These are phyloP conservation scores for Phaenicophaeus curvirostris DNA, from an alignment of 2,797 vertebrate species.

Conservation along the genomic window DNA sequence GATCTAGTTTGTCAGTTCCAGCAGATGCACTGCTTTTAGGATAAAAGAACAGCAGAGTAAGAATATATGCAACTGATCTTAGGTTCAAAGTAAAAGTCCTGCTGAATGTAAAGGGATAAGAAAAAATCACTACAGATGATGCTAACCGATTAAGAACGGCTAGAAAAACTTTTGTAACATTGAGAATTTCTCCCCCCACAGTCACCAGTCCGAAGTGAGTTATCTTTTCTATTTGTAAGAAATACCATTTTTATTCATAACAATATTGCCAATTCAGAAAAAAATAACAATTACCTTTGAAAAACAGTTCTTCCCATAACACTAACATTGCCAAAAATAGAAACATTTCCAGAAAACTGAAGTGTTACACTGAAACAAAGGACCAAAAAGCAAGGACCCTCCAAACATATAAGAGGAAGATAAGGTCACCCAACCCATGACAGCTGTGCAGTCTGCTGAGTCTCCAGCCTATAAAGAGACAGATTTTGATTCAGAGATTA, in stretches of 20 bases:
- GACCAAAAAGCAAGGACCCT: not conserved
- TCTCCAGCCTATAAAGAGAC: not conserved
- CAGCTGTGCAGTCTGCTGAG: not conserved
- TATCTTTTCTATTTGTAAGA: not conserved
- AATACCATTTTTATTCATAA: not conserved
- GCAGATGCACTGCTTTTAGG: not conserved
- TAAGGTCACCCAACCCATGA: not conserved
- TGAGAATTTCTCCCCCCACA: not conserved
- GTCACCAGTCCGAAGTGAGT: not conserved
- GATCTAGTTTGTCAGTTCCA: not conserved
- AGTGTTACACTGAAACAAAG: not conserved
- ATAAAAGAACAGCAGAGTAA: not conserved
- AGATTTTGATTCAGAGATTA: slow-evolving; percentile 23
- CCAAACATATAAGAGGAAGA: not conserved
- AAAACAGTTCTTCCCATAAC: not conserved
- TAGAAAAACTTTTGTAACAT: not conserved
- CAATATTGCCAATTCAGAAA: not conserved
- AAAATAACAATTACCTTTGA: not conserved
- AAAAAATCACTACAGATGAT: not conserved
- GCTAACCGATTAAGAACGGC: not conserved
- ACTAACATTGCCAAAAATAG: not conserved
- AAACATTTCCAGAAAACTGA: not conserved
- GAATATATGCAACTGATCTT: not conserved
- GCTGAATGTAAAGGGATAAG: not conserved
- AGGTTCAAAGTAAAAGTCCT: slow-evolving; percentile 29